Evolutionary conservation across 92 coral and sea anemone genomes (phyloP), one percentile per base, ranked within the genome.

Genomic region (Umimayanthus chanpuru): DNA sequence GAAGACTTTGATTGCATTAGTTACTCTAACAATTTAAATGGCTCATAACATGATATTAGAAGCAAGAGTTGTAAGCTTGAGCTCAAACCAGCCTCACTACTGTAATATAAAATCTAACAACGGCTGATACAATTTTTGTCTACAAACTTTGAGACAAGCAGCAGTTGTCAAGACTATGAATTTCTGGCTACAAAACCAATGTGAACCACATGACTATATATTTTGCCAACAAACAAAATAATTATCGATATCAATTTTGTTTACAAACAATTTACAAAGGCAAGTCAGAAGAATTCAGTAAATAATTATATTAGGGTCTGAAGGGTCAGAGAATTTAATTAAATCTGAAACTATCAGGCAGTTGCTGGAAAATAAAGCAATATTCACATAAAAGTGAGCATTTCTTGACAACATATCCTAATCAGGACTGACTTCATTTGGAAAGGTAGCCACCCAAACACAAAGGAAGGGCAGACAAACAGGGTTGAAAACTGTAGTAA

Each of bases 401-500:
- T 53, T 53, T 53, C 15, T 28, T 55, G 12, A 83, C 36, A 68
- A 68, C 8, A 26, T 70, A 49, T 29, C 74, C 86, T 38, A 40
- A 50, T 55, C 8, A 61, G 26, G 23, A 41, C 10, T 38, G 7
- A 65, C 44, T 29, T 29, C 40, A 8, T 29, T 15, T 32, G 21
- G 44, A 73, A 67, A 73, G 77, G 30, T 8, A 15, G 86, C 36
- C 12, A 10, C 74, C 32, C 49, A 81, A 50, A 75, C 47, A 75
- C 15, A 36, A 32, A 23, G 5, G 79, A 32, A 23, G 5, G 79
- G 25, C 79, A 81, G 50, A 81, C 50, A 65, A 65, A 8, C 47
- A 26, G 36, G 55, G 38, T 23, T 11, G 72, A 47, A 65, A 64
- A 81, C 76, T 81, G 75, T 81, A 81, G 86, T 9, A 15, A 81